Base-by-base conservation (phyloP, 2,113 vertebrate genomes). In the Atractosteus spatula region DNA sequence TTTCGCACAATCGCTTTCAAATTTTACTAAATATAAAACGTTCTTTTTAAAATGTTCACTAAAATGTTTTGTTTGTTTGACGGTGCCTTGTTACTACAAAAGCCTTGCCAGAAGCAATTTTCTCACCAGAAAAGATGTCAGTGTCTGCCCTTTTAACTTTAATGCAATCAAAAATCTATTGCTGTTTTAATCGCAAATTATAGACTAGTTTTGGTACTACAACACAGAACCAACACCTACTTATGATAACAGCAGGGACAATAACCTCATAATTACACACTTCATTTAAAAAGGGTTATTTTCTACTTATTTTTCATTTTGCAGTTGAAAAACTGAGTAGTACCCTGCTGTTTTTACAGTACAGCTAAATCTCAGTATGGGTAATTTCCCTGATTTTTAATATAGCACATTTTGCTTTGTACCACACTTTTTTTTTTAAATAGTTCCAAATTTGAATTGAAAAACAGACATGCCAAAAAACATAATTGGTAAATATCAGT, bases 281-380 rank as follows among this genome's bases (percentile, higher is more conserved):
- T 70, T 70, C 41, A 70, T 70, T 17, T 59, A 70, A 70, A 70
- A 8, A 10, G 44, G 5, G 54, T 66, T 8, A n/a, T 43, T 51
- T 54, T 68, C 47, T 8, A 10, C 16, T 7, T 68, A 3, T 45
- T 51, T 66, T 66, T 42, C 64, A 44, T 45, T 42, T n/a, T 14
- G 43, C 45, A 45, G 45, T 45, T 66, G 64, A 14, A 45, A 44
- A 45, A 44, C 43, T 45, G 45, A 45, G 64, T 66, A 44, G 42
- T 11, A n/a, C 1, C 44, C 64, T 41, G 43, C 64, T n/a, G 42
- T 10, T 51, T 10, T 10, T 10, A 51, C 2, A 51, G 47, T 10
- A 51, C 47, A 51, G 47, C 47, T 51, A 10, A 66, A 44, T 41
- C 11, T 66, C 64, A 66, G 45, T 10, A 8, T 16, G 43, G 45